Conservation (phyloP, 2,888 invertebrate species). For the Apantesis nais region DNA sequence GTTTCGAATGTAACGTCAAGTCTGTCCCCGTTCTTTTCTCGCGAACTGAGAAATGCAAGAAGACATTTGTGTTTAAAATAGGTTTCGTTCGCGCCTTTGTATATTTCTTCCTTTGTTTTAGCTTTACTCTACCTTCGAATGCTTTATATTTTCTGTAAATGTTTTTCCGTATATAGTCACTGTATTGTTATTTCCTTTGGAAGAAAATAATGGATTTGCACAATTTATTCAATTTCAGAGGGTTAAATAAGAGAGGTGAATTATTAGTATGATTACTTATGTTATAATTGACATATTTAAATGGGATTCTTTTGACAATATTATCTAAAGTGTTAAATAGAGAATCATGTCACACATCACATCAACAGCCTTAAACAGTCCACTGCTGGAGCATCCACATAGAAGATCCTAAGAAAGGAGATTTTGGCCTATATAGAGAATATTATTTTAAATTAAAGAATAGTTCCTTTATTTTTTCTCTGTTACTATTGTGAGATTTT, state of each 20-base stretch:
- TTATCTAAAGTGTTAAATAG: too few relatives aligned
- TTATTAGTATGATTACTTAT: constrained; percentile 11
- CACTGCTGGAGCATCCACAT: too few relatives aligned
- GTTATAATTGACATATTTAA: background rate
- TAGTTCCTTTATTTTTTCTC: background rate
- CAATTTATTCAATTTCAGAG: constrained; percentile 30
- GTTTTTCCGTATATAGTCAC: constrained; percentile 25
- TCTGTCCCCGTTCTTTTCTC: constrained; percentile 29
- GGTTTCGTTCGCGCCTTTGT: constrained; percentile 48
- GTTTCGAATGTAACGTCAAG: constrained; percentile 7
- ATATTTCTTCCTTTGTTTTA: constrained; percentile 37
- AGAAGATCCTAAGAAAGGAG: too few relatives aligned
- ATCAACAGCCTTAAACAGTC: too few relatives aligned
- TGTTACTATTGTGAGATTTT: background rate
- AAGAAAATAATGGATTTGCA: constrained; percentile 25
- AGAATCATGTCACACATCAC: too few relatives aligned
- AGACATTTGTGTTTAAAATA: constrained; percentile 41
- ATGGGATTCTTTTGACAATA: background rate
- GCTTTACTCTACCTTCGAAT: constrained; percentile 25
- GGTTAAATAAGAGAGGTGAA: constrained; percentile 20
- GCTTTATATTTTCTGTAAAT: constrained; percentile 46
- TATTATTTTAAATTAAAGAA: background rate
- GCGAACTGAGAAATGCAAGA: constrained; percentile 45
- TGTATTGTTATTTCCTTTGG: constrained; percentile 28
- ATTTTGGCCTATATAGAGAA: too few relatives aligned